phyloP scores from a whole-genome alignment of 2,888 invertebrate species.

The Drosophila sordidula region DNA sequence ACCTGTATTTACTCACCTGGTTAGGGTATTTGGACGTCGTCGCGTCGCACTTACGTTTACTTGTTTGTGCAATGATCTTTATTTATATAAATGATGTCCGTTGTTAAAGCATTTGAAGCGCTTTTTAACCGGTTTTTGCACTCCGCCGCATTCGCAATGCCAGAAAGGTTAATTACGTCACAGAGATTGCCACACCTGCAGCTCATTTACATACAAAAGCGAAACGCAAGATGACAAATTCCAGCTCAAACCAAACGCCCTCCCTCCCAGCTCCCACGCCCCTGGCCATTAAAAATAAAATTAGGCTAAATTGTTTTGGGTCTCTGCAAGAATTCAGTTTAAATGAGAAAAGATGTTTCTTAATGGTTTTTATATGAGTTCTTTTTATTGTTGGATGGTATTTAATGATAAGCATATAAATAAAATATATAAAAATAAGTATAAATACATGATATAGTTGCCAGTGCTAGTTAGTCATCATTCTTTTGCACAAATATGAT shows the following conservation, averaged over 20 bases:
- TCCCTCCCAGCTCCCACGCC: too few species aligned
- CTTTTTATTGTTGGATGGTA: conserved; percentile 36
- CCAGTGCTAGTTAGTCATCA: conserved; percentile 35
- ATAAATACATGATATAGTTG: conserved; percentile 45
- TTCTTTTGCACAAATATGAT: conserved; percentile 20
- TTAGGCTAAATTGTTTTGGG: conserved; percentile 16
- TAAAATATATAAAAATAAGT: conserved; percentile 32
- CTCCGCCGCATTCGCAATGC: conserved; percentile 20
- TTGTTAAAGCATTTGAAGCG: conserved; percentile 35
- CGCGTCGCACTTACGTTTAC: not conserved
- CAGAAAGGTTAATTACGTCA: conserved; percentile 47
- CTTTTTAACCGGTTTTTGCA: conserved; percentile 50
- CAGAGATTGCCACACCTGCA: conserved; percentile 53
- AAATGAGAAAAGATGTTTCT: not conserved
- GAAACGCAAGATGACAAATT: conserved; percentile 43
- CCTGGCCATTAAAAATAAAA: conserved; percentile 1
- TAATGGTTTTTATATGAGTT: conserved; percentile 3
- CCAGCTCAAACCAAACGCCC: not conserved
- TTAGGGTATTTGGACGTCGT: conserved; percentile 9
- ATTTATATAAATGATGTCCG: conserved; percentile 52
- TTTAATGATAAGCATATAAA: conserved; percentile 31
- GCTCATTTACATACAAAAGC: conserved; percentile 49
- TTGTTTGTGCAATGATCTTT: conserved; percentile 40
- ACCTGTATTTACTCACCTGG: too few species aligned
- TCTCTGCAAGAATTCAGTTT: not conserved